phyloP scores from a whole-genome alignment of 2,113 vertebrate species.

The Alexandromys fortis region DNA sequence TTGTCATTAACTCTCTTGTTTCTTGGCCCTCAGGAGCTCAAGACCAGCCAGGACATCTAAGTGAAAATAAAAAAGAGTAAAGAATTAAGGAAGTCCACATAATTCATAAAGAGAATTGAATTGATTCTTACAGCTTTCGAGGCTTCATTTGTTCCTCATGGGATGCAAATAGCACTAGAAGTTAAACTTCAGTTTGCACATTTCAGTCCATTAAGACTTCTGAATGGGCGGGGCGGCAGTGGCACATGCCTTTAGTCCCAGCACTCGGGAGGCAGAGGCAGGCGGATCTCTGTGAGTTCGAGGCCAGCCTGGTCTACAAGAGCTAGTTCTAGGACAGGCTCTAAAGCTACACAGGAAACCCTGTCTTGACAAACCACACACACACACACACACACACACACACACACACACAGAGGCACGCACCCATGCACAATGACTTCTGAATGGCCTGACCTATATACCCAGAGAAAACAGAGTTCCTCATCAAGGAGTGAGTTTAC shows the following conservation, averaged over 20 bases:
- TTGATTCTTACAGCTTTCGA: not conserved
- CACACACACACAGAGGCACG: too few relatives aligned
- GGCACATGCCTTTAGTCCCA: fast-evolving
- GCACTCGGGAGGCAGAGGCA: too few relatives aligned
- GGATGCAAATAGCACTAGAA: not conserved
- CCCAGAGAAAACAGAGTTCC: not conserved
- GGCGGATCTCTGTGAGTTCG: too few relatives aligned
- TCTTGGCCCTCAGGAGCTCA: not conserved
- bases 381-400: too few relatives aligned
- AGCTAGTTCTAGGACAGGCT: too few relatives aligned
- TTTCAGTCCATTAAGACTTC: constrained; percentile 11
- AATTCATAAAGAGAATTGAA: constrained; percentile 9
- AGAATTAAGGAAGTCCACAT: not conserved
- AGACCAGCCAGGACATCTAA: not conserved
- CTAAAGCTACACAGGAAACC: too few relatives aligned
- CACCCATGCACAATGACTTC: not conserved
- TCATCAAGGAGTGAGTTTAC: not conserved
- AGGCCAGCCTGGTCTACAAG: too few relatives aligned
- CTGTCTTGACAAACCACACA: too few relatives aligned
- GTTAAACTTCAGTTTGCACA: not conserved
- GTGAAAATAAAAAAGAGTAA: not conserved
- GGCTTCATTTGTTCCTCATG: too few relatives aligned
- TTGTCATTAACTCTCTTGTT: not conserved
- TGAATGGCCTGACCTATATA: not conserved
- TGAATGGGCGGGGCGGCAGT: too few relatives aligned